Percentiles rank a stretch among this genome's conserved stretches.
Evolutionary conservation across 2,113 vertebrate species (phyloP).

Genomic region (Anguilla rostrata): DNA sequence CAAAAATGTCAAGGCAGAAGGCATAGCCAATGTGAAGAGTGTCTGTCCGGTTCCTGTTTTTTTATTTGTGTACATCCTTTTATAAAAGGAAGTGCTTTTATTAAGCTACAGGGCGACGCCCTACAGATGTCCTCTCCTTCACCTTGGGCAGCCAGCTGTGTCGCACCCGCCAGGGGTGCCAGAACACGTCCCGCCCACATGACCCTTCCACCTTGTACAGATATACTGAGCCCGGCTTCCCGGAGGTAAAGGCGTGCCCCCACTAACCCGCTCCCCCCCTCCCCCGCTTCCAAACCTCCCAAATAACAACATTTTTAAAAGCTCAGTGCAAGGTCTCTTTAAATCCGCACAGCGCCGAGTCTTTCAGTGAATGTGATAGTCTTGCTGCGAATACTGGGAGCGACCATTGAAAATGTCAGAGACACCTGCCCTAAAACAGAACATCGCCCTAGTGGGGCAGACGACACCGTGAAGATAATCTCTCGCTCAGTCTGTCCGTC

Average conservation of each 20-base stretch:
- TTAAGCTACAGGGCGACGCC: not conserved
- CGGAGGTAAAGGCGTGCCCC: not conserved
- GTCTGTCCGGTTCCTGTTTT: not conserved
- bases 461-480: not conserved
- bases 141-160: not conserved
- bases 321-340: not conserved
- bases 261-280: not conserved
- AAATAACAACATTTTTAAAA: not conserved
- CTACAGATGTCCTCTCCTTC: conserved; percentile 1
- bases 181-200: not conserved
- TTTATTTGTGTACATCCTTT: not conserved
- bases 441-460: not conserved
- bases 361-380: not conserved
- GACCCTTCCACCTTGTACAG: not conserved
- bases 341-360: not conserved
- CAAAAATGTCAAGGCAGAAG: not conserved
- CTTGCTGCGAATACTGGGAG: not conserved
- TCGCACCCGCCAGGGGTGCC: not conserved
- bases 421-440: not conserved
- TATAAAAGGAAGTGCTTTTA: not conserved
- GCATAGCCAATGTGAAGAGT: not conserved
- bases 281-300: not conserved
- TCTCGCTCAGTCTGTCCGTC: not conserved
- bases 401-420: not conserved
- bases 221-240: not conserved